Conservation (phyloP, 2,888 invertebrate genomes). For the Tipula vernalis region DNA sequence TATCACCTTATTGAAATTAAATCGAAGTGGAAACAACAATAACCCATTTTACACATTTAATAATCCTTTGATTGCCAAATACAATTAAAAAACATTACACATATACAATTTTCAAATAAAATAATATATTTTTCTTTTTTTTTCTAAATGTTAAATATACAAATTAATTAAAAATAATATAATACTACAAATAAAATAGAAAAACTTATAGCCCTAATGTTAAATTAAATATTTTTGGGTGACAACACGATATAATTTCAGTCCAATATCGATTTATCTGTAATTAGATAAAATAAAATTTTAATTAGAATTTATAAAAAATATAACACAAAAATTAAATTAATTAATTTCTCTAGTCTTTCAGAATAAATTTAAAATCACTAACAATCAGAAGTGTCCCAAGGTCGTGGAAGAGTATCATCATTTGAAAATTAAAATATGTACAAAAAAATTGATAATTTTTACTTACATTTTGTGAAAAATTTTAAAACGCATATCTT, state of each 20-base stretch:
- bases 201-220: neutral
- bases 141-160: neutral
- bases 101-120: neutral
- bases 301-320: too few species aligned
- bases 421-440: conserved; percentile 15
- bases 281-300: neutral
- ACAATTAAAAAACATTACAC: neutral
- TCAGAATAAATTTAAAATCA: conserved; percentile 23
- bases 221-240: neutral
- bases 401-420: conserved; percentile 25
- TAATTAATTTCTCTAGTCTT: neutral
- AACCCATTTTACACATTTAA: neutral
- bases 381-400: conserved; percentile 32
- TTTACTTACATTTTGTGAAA: neutral
- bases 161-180: neutral
- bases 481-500: conserved; percentile 87
- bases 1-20: neutral
- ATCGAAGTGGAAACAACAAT: neutral
- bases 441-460: too few species aligned
- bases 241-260: neutral
- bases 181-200: neutral
- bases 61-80: neutral
- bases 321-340: neutral
- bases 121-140: neutral
- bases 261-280: neutral